Evolutionary conservation across 1,140 invertebrate genomes (phyloP).

Genomic region (Tetramorium parvispinum): DNA sequence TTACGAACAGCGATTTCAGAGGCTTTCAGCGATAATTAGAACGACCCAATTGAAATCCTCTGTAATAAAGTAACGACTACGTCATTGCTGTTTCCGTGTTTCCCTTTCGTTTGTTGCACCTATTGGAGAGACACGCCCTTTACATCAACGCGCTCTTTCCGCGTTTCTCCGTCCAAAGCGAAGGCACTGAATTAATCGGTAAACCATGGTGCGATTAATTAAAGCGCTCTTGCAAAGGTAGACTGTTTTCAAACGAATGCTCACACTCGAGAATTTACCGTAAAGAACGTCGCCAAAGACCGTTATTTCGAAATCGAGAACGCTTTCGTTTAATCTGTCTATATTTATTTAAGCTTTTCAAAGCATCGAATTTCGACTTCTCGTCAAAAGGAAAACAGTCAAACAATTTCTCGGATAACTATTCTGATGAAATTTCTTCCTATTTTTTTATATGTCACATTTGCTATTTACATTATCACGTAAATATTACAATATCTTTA

Average conservation of each 20-base stretch:
- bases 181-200: conserved; percentile 47
- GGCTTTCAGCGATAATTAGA: conserved; percentile 73
- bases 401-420: background rate
- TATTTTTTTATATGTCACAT: background rate
- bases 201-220: conserved; percentile 70
- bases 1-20: conserved; percentile 46
- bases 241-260: conserved; percentile 40
- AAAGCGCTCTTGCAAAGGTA: conserved; percentile 52
- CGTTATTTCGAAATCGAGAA: conserved; percentile 12
- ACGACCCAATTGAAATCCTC: conserved; percentile 70
- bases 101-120: conserved; percentile 54
- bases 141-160: conserved; percentile 21
- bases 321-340: conserved; percentile 21
- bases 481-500: conserved; percentile 2
- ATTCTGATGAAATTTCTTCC: background rate
- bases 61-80: conserved; percentile 65
- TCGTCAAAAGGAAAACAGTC: background rate
- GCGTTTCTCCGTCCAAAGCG: background rate
- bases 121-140: conserved; percentile 41
- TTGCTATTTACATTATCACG: background rate
- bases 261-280: conserved; percentile 20
- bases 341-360: conserved; percentile 12
- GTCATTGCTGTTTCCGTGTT: conserved; percentile 34
- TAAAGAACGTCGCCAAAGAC: conserved; percentile 11
- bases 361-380: conserved; percentile 12